Conservation (phyloP, 1,140 invertebrate species). For the Ridgeia piscesae region DNA sequence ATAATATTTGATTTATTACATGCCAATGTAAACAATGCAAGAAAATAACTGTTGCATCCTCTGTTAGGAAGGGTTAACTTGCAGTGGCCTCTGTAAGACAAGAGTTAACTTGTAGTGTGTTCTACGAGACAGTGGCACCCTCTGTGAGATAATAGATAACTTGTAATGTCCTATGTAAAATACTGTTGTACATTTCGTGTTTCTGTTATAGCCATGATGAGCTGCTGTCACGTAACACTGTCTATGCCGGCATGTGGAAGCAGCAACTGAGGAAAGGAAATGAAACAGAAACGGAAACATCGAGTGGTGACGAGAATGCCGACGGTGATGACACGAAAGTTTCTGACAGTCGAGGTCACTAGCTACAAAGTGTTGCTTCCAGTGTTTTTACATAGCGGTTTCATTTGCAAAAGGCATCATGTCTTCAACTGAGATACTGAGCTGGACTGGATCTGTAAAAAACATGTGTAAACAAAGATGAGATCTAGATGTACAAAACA, state of each 20-base stretch:
- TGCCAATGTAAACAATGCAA: no score
- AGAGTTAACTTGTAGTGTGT: neutral
- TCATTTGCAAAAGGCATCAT: neutral
- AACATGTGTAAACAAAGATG: neutral
- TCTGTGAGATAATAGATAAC: neutral
- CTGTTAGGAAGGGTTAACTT: no score
- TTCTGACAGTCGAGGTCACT: neutral
- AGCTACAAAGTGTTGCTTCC: neutral
- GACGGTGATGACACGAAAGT: neutral
- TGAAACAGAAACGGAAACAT: constrained; percentile 30
- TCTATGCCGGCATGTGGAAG: constrained; percentile 87
- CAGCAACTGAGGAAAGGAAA: constrained; percentile 72
- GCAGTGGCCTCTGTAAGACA: neutral
- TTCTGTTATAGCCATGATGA: constrained; percentile 72
- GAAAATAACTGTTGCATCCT: no score
- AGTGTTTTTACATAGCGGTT: neutral
- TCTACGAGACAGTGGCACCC: neutral
- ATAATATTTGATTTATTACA: no score
- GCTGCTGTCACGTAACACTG: constrained; percentile 68
- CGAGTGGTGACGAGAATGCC: neutral
- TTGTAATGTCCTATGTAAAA: neutral
- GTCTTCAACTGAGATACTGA: neutral
- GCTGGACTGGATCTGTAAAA: neutral
- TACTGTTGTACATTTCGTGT: constrained; percentile 10
- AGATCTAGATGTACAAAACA: neutral